Evolutionary conservation across 2,113 vertebrate species (phyloP), one percentile per base, ranked within the genome.

Genomic region (Bothrops jararaca): DNA sequence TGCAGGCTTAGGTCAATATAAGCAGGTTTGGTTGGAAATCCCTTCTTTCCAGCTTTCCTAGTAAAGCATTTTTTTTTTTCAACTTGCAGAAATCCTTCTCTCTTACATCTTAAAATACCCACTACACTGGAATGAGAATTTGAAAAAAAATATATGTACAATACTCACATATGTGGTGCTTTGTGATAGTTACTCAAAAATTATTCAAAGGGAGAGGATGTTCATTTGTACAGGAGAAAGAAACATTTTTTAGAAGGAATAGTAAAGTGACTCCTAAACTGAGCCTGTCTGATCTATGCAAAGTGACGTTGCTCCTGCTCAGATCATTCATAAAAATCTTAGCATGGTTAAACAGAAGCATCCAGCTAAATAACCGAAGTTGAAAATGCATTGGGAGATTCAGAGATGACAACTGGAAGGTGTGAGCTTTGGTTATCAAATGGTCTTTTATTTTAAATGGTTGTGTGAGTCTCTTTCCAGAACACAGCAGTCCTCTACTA

Each of bases 1-100:
- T 89, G 42, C 34, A 42, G 53, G 93, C 48, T 23, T 60, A 53
- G 93, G 93, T 89, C 93, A 93, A 9, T 85, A 58, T 9, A 85
- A 34, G 11, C 64, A 85, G 64, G 9, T n/a, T 24, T 52, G 87
- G n/a, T 7, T 13, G 45, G 54, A 85, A 86, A 58, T 39, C 56
- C 20, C 26, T 39, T 86, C 34, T n/a, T 90, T 22, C n/a, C 29
- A 42, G n/a, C 4, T 86, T 86, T 60, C 74, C 57, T 42, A 86
- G 60, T 23, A 93, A 93, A 90, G 89, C 45, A 22, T 52, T 45
- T 54, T 74, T 88, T 88, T 45, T 58, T 64, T 22, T 5, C 57
- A 89, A 85, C 53, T 91, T 88, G 69, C 45, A 90, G 45, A 64
- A 90, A 86, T 20, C 74, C n/a, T 26, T 50, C 80, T 22, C 12